Conservation (phyloP, 37 sponge, comb jelly and placozoan genomes). For the Tethya wilhelma region DNA sequence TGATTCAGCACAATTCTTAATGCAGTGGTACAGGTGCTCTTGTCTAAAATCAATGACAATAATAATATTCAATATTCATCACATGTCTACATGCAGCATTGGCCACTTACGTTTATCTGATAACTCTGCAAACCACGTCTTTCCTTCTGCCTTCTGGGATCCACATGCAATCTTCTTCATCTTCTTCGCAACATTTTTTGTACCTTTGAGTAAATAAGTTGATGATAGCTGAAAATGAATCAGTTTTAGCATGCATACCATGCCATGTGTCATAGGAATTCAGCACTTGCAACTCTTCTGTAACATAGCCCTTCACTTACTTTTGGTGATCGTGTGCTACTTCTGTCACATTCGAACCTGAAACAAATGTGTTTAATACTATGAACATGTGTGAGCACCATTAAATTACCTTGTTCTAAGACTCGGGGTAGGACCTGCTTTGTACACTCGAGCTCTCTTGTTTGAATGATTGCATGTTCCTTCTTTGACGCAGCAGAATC, state of each 20-base stretch:
- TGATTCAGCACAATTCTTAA: constrained; percentile 26
- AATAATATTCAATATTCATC: background rate
- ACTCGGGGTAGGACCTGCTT: constrained; percentile 18
- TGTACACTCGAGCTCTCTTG: constrained; percentile 30
- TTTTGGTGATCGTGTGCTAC: constrained; percentile 27
- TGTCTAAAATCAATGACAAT: background rate
- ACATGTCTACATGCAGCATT: background rate
- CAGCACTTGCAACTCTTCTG: background rate
- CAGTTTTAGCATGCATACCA: constrained; percentile 2
- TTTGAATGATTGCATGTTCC: constrained; percentile 19
- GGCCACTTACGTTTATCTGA: constrained; percentile 25
- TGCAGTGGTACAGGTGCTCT: constrained; percentile 38
- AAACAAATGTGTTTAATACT: background rate
- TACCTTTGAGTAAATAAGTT: background rate
- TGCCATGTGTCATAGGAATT: constrained; percentile 37
- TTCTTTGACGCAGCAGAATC: constrained; percentile 8
- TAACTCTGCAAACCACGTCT: constrained; percentile 37
- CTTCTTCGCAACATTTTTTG: constrained; percentile 16
- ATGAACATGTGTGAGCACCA: background rate
- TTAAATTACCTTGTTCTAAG: background rate
- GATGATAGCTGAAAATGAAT: background rate
- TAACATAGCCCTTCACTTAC: background rate
- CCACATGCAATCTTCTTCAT: constrained; percentile 18
- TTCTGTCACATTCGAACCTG: constrained; percentile 4
- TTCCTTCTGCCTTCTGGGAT: background rate